Percentiles rank a stretch among this genome's conserved stretches.
Conservation (phyloP, 1,140 invertebrate species). For the Leptinotarsa defecta region DNA sequence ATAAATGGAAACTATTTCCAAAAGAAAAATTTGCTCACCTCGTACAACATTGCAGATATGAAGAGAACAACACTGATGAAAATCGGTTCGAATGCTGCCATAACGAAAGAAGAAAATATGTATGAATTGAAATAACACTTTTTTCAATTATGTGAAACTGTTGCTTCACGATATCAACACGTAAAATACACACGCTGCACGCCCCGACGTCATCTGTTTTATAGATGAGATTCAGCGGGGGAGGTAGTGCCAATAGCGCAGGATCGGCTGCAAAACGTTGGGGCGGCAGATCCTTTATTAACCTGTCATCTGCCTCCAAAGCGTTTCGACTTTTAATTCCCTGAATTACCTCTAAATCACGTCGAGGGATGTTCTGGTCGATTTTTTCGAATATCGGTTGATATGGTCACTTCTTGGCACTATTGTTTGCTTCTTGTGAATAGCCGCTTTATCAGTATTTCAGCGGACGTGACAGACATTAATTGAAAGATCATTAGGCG, state of each 20-base stretch:
- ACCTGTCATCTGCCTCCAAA: not conserved
- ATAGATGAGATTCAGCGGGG: not conserved
- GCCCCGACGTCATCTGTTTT: slow-evolving; percentile 7
- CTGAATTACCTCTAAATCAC: not conserved
- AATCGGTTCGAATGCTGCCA: not conserved
- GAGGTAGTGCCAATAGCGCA: not conserved
- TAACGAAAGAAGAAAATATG: not conserved
- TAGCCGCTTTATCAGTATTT: too few species aligned
- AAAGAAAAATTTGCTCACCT: not conserved
- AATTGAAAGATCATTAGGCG: too few species aligned
- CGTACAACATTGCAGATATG: not conserved
- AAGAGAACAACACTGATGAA: slow-evolving; percentile 4
- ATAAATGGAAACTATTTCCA: too few species aligned
- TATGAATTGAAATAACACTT: not conserved
- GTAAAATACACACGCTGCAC: slow-evolving; percentile 2
- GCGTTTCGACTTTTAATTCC: not conserved
- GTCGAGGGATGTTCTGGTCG: not conserved
- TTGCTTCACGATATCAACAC: slow-evolving; percentile 2
- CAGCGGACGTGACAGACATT: too few species aligned
- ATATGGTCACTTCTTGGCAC: too few species aligned
- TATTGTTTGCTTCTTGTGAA: too few species aligned
- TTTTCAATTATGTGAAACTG: not conserved
- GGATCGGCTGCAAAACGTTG: not conserved
- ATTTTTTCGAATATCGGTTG: not conserved
- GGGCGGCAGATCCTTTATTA: not conserved